Evolutionary conservation across 2,113 vertebrate species (phyloP).

Genomic region (Marmota monax): DNA sequence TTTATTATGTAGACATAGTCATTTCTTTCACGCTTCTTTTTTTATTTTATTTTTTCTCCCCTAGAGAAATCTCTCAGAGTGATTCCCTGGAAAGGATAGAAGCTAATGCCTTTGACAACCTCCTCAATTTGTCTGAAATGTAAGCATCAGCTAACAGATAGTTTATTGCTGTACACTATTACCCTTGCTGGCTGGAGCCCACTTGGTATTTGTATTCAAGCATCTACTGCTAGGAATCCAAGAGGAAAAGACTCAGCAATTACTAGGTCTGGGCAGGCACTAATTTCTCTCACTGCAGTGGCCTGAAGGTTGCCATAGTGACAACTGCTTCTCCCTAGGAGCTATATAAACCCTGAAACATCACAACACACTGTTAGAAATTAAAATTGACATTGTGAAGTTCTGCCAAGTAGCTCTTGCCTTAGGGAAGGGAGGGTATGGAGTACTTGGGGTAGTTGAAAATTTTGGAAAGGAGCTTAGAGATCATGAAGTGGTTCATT

Average conservation of each 20-base stretch:
- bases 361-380: slow-evolving; percentile 79
- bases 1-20: background rate
- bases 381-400: slow-evolving; percentile 78
- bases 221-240: slow-evolving; percentile 67
- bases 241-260: slow-evolving; percentile 75
- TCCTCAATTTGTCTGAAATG: slow-evolving; percentile 93
- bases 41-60: slow-evolving; percentile 62
- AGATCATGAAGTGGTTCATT: background rate
- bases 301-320: slow-evolving; percentile 73
- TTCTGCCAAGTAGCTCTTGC: slow-evolving; percentile 70
- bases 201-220: slow-evolving; percentile 76
- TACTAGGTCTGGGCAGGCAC: slow-evolving; percentile 74
- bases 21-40: slow-evolving; percentile 63
- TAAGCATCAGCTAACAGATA: slow-evolving; percentile 87
- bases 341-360: slow-evolving; percentile 72
- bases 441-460: background rate
- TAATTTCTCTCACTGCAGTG: slow-evolving; percentile 79
- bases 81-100: slow-evolving; percentile 91
- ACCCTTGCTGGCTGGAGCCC: slow-evolving; percentile 63
- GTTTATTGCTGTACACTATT: slow-evolving; percentile 48
- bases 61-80: slow-evolving; percentile 94
- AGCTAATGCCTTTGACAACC: slow-evolving; percentile 92
- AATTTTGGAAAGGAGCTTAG: slow-evolving; percentile 1
- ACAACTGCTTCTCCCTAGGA: slow-evolving; percentile 79
- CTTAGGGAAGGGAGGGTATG: background rate